Percentiles rank a stretch among this genome's conserved stretches.
phyloP scores from a whole-genome alignment of 2,113 vertebrate genomes.

The Suncus etruscus region DNA sequence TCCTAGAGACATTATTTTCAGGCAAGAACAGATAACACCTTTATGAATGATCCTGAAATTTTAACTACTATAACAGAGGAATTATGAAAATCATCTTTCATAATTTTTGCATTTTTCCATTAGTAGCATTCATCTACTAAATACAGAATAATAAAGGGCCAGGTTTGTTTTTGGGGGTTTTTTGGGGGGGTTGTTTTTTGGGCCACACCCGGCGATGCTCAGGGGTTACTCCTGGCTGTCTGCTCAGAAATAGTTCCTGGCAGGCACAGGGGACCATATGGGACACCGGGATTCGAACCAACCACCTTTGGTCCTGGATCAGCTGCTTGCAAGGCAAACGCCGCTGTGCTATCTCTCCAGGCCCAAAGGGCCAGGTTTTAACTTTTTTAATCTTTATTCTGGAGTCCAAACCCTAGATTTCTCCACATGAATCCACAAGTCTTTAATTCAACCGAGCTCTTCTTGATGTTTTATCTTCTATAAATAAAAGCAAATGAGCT shows the following conservation, averaged over 20 bases:
- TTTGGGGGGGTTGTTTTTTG: too few species aligned
- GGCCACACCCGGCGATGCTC: too few species aligned
- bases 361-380: not conserved
- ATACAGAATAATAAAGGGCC: not conserved
- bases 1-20: too few species aligned
- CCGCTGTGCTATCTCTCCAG: too few species aligned
- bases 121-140: not conserved
- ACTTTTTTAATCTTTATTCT: not conserved
- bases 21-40: constrained; percentile 17
- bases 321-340: too few species aligned
- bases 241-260: too few species aligned
- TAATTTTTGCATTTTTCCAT: not conserved
- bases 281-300: too few species aligned
- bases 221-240: too few species aligned
- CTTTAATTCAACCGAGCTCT: not conserved
- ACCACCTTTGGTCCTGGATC: too few species aligned
- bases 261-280: too few species aligned
- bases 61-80: constrained; percentile 44
- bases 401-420: not conserved
- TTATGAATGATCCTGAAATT: not conserved
- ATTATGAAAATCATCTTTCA: constrained; percentile 29
- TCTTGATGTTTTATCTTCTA: not conserved
- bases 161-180: too few species aligned
- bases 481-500: constrained; percentile 34
- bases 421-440: not conserved